These are phyloP conservation scores for Busseola fusca DNA, from an alignment of 2,888 invertebrate genomes.

Conservation along the genomic window DNA sequence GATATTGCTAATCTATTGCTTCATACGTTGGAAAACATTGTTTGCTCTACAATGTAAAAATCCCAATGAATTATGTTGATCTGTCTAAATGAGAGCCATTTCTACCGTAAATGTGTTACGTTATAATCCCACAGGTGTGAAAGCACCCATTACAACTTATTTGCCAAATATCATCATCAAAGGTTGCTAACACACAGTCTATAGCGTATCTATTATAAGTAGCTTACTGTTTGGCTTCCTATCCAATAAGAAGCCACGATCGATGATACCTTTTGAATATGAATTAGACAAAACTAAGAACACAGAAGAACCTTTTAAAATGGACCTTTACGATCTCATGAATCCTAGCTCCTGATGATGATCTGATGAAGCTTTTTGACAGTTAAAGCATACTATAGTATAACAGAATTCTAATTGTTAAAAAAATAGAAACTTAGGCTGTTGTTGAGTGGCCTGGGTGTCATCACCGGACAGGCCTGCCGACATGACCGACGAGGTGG, in stretches of 20 bases:
- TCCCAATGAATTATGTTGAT: neutral
- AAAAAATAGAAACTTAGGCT: too few species aligned
- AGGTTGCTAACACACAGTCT: neutral
- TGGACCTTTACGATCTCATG: neutral
- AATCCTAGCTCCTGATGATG: too few species aligned
- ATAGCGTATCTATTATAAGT: neutral
- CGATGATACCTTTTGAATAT: constrained; percentile 17
- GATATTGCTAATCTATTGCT: neutral
- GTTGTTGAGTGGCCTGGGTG: too few species aligned
- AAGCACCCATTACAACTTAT: neutral
- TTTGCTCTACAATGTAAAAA: neutral
- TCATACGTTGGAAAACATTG: neutral
- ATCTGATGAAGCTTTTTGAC: too few species aligned
- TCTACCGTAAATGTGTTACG: neutral
- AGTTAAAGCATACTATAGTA: too few species aligned
- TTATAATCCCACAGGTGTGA: neutral
- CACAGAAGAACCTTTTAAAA: neutral
- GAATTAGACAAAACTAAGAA: neutral
- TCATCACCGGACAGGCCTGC: too few species aligned
- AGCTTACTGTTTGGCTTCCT: constrained; percentile 25
- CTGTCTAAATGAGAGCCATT: neutral
- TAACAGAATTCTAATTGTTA: too few species aligned
- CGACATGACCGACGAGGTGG: too few species aligned
- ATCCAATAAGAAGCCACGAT: constrained; percentile 21
- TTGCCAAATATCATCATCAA: neutral